Evolutionary conservation across 2,888 invertebrate genomes (phyloP).

Genomic region (Dusona sp.): DNA sequence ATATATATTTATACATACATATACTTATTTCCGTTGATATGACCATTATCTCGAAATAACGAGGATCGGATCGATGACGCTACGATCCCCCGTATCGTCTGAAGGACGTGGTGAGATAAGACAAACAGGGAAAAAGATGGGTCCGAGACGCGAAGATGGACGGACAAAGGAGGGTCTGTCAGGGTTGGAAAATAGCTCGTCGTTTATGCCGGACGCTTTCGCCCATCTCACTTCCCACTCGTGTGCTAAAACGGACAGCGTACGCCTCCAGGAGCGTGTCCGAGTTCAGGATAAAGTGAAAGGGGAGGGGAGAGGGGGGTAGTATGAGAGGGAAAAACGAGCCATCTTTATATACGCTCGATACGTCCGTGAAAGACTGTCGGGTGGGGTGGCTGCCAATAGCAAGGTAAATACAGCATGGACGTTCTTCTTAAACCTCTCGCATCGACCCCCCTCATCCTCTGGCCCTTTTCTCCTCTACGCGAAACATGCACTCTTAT

Average conservation of each 20-base stretch:
- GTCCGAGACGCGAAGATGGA: slow-evolving; percentile 39
- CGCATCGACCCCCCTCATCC: slow-evolving; percentile 9
- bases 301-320: background rate
- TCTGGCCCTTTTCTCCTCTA: background rate
- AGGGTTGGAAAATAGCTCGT: slow-evolving; percentile 43
- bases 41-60: slow-evolving; percentile 33
- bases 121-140: slow-evolving; percentile 51
- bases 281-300: slow-evolving; percentile 19
- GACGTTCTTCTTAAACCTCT: slow-evolving; percentile 63
- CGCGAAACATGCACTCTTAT: slow-evolving; percentile 24
- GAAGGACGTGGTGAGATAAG: slow-evolving; percentile 32
- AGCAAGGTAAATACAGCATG: slow-evolving; percentile 63
- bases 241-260: background rate
- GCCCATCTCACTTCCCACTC: slow-evolving; percentile 4
- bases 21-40: background rate
- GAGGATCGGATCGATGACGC: slow-evolving; percentile 30
- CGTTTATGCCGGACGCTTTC: slow-evolving; percentile 15
- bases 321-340: slow-evolving; percentile 38
- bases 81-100: slow-evolving; percentile 1
- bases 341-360: slow-evolving; percentile 43
- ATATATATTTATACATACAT: background rate
- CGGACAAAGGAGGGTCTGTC: slow-evolving; percentile 44
- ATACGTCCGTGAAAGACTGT: slow-evolving; percentile 37
- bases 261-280: slow-evolving; percentile 8
- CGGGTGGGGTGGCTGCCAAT: slow-evolving; percentile 42